Base-by-base conservation (phyloP, 2,797 vertebrate species). In the Poeciliopsis infans region DNA sequence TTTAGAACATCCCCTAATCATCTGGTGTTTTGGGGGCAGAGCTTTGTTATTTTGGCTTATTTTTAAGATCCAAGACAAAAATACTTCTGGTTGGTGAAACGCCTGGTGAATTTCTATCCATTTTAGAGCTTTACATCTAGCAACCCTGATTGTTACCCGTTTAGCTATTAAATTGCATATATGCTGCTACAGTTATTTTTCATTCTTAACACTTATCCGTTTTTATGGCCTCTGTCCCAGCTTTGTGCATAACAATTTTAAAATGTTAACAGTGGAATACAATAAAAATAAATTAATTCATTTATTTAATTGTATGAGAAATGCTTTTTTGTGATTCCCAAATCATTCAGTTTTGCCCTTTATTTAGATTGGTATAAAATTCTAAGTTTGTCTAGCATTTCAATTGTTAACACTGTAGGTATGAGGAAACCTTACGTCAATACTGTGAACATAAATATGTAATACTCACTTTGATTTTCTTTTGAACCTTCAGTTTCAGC, bases 381-480 rank as follows among this genome's bases (percentile, higher is more conserved):
- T 23, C 41, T 5, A 45, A 16, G 4, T 41, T 43, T 16, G 2
- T n/a, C 43, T 70, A 39, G 20, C 6, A 69, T 69, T 69, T 6
- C 10, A 45, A 12, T 68, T 68, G 23, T 45, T 45, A 15, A 16
- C 8, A 70, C 41, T 45, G 12, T 45, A 70, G 68, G 41, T 45
- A 3, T 70, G 41, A 70, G n/a, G 11, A 2, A 70, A 70, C 41
- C 25, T n/a, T 70, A n/a, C 0, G 0, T 45, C 12, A 70, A 45
- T n/a, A 41, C 0, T 25, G 39, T 5, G 11, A 41, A 12, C 25
- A 25, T n/a, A n/a, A 53, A 55, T 23, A 12, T 11, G 7, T 41
- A 51, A 12, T 51, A 64, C 85, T 85, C 53, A 93, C 92, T 84
- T 79, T 70, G 15, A 0, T 82, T 72, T 28, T 3, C 36, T 23